Evolutionary conservation across 2,888 invertebrate species (phyloP).

Genomic region (Entomobrya proxima): DNA sequence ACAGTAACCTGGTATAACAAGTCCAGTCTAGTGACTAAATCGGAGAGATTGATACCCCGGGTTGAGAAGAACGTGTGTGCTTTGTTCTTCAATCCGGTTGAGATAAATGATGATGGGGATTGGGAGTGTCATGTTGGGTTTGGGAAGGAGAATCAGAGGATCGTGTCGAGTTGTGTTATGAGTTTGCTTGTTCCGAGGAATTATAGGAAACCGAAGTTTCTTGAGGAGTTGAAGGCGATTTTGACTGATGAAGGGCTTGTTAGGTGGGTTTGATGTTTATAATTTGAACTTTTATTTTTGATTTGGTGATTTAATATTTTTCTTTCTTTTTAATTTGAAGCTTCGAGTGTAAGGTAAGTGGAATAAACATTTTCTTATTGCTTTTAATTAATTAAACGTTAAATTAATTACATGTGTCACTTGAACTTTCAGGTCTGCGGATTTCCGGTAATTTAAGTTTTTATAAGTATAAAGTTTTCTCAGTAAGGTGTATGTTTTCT

Average conservation of each 20-base stretch:
- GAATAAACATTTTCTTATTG: too few species aligned
- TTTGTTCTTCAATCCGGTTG: constrained; percentile 85
- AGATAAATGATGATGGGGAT: constrained; percentile 90
- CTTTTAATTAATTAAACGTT: too few species aligned
- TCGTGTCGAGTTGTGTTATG: constrained; percentile 69
- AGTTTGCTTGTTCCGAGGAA: constrained; percentile 88
- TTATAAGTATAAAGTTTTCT: not conserved
- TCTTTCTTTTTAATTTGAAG: too few species aligned
- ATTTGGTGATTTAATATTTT: too few species aligned
- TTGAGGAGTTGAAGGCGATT: constrained; percentile 92
- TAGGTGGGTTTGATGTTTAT: too few species aligned
- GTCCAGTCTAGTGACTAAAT: constrained; percentile 80
- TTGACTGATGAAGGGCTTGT: constrained; percentile 94
- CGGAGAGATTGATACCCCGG: constrained; percentile 79
- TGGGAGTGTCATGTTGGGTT: constrained; percentile 89
- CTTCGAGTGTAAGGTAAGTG: constrained; percentile 94
- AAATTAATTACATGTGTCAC: not conserved
- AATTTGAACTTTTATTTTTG: too few species aligned
- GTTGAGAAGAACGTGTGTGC: constrained; percentile 89
- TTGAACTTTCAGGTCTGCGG: too few species aligned
- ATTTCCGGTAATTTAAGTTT: not conserved
- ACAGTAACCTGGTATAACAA: constrained; percentile 91
- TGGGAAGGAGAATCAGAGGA: constrained; percentile 77
- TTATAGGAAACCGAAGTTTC: constrained; percentile 91
- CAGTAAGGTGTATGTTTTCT: not conserved